Percentiles rank a stretch among this genome's conserved stretches.
phyloP scores from a whole-genome alignment of 2,797 vertebrate genomes.

The Mallotus villosus region DNA sequence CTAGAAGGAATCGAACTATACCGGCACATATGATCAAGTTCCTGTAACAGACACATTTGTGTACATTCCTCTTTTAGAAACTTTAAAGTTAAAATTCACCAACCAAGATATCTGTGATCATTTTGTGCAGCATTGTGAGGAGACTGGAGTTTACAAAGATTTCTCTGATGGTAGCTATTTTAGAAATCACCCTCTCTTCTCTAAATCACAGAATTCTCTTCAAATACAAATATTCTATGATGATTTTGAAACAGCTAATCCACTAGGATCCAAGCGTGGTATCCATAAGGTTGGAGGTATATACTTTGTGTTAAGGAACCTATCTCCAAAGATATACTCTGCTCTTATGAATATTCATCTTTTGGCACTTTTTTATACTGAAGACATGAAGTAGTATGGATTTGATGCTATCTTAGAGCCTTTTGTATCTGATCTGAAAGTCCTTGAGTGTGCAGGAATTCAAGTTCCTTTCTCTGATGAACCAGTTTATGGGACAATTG shows the following conservation, averaged over 20 bases:
- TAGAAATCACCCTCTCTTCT: slow-evolving; percentile 20
- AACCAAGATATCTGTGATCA: slow-evolving; percentile 10
- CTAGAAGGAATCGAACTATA: slow-evolving; percentile 14
- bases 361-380: slow-evolving; percentile 18
- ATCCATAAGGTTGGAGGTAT: slow-evolving; percentile 1
- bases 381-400: slow-evolving; percentile 21
- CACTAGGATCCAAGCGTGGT: slow-evolving; percentile 8
- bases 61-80: slow-evolving; percentile 20
- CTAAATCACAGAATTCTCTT: not conserved
- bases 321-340: slow-evolving; percentile 19
- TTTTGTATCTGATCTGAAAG: slow-evolving; percentile 16
- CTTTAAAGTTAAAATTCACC: slow-evolving; percentile 19
- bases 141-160: slow-evolving; percentile 13
- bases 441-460: slow-evolving; percentile 12
- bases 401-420: slow-evolving; percentile 16
- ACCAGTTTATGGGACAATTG: slow-evolving; percentile 21
- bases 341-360: slow-evolving; percentile 29
- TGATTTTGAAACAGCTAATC: not conserved
- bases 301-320: slow-evolving; percentile 16
- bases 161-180: slow-evolving; percentile 21
- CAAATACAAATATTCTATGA: slow-evolving; percentile 17
- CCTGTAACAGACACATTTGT: slow-evolving; percentile 20
- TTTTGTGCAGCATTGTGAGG: slow-evolving; percentile 8
- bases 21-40: slow-evolving; percentile 21
- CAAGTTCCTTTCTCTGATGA: slow-evolving; percentile 23